Evolutionary conservation across 2,797 vertebrate species (phyloP).

Genomic region (Octomys mimax): DNA sequence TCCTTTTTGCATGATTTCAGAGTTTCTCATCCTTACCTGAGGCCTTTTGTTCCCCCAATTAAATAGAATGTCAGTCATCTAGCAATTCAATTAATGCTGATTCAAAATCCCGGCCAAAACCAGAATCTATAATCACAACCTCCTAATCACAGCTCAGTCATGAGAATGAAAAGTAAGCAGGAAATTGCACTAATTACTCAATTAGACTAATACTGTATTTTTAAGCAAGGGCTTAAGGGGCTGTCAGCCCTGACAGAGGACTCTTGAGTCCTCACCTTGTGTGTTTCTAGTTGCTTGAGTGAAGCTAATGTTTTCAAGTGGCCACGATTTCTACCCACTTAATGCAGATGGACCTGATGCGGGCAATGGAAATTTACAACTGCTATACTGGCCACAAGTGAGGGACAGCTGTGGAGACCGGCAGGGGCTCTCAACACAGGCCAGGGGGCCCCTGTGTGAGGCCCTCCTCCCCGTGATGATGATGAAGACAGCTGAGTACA

Average conservation of each 20-base stretch:
- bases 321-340: conserved; percentile 33
- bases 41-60: conserved; percentile 81
- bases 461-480: neutral
- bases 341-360: neutral
- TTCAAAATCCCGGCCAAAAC: conserved; percentile 83
- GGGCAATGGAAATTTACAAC: conserved; percentile 6
- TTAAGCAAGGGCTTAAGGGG: conserved; percentile 70
- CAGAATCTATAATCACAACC: conserved; percentile 82
- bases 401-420: neutral
- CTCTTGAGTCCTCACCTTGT: conserved; percentile 27
- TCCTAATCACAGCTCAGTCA: conserved; percentile 82
- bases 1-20: conserved; percentile 71
- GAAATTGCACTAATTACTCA: conserved; percentile 83
- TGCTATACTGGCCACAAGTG: neutral
- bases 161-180: conserved; percentile 81
- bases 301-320: conserved; percentile 35
- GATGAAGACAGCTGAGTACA: neutral
- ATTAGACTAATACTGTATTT: conserved; percentile 79
- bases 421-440: neutral
- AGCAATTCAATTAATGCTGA: conserved; percentile 83
- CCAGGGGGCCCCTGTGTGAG: neutral
- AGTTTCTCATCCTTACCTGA: conserved; percentile 80
- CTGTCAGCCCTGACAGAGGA: conserved; percentile 72
- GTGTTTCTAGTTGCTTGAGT: neutral
- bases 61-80: conserved; percentile 80